Conservation (phyloP, 2,113 vertebrate genomes). For the Poeciliopsis prolifica region DNA sequence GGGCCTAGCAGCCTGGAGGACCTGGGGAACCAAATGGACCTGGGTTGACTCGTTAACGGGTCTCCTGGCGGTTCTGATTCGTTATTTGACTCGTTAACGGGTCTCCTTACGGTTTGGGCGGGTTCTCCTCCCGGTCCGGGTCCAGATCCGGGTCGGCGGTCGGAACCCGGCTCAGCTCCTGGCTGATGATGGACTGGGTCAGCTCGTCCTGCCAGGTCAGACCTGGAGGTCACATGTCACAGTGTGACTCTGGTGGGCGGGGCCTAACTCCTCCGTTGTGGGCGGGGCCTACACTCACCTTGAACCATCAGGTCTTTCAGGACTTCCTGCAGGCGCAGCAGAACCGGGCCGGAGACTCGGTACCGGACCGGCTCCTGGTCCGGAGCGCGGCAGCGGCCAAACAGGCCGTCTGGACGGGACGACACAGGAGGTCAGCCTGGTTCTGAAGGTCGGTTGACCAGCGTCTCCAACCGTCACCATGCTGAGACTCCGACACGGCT, state of each 20-base stretch:
- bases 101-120: conserved; percentile 80
- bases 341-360: conserved; percentile 85
- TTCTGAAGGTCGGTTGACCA: too few relatives aligned
- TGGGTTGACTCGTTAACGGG: neutral
- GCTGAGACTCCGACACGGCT: too few relatives aligned
- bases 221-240: conserved; percentile 74
- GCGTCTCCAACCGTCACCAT: too few relatives aligned
- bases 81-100: too few relatives aligned
- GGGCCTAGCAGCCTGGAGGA: conserved; percentile 19
- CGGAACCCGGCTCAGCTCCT: conserved; percentile 89
- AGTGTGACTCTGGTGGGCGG: too few relatives aligned
- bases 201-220: conserved; percentile 92
- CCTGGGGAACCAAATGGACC: conserved; percentile 6
- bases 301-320: conserved; percentile 91
- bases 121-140: conserved; percentile 44
- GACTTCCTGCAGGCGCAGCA: conserved; percentile 89
- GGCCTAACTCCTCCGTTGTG: too few relatives aligned
- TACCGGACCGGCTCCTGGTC: conserved; percentile 83
- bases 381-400: conserved; percentile 88
- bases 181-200: conserved; percentile 89
- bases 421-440: neutral
- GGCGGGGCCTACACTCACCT: conserved; percentile 76
- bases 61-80: too few relatives aligned
- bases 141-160: conserved; percentile 66
- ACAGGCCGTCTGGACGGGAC: conserved; percentile 87